A percentile compares a stretch with the other conserved stretches of the same genome.
Conservation (phyloP, 2,113 vertebrate genomes). For the Takifugu flavidus region DNA sequence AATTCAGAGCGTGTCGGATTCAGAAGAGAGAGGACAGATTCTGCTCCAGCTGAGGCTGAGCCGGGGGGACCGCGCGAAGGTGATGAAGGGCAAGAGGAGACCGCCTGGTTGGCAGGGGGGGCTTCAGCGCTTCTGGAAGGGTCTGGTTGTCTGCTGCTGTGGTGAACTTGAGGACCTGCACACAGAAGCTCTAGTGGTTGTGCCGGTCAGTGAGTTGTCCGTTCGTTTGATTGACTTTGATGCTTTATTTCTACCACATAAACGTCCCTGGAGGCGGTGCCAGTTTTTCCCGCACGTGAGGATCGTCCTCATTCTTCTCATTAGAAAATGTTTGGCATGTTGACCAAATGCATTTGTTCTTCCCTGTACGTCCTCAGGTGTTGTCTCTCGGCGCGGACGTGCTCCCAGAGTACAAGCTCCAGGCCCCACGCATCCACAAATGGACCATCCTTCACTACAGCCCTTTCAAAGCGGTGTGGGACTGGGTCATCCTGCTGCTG, state of each 20-base stretch:
- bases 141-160: conserved; percentile 34
- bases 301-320: not conserved
- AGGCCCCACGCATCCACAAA: conserved; percentile 91
- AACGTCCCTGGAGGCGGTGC: no score
- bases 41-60: not conserved
- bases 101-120: conserved; percentile 8
- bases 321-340: not conserved
- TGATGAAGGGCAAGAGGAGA: conserved; percentile 30
- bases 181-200: conserved; percentile 51
- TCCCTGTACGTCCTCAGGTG: conserved; percentile 71
- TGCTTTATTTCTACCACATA: no score
- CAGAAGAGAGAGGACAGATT: not conserved
- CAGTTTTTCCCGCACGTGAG: no score
- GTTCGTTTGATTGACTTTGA: no score
- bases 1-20: not conserved
- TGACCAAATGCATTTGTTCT: not conserved
- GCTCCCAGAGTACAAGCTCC: conserved; percentile 95
- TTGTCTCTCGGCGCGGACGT: conserved; percentile 94
- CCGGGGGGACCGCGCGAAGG: not conserved
- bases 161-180: conserved; percentile 37
- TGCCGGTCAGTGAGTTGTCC: conserved; percentile 59
- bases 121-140: conserved; percentile 31
- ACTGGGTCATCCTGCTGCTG: conserved; percentile 96
- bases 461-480: conserved; percentile 98
- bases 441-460: conserved; percentile 98